These are phyloP conservation scores for Cervus canadensis DNA, from an alignment of 2,113 vertebrate genomes.

Conservation along the genomic window DNA sequence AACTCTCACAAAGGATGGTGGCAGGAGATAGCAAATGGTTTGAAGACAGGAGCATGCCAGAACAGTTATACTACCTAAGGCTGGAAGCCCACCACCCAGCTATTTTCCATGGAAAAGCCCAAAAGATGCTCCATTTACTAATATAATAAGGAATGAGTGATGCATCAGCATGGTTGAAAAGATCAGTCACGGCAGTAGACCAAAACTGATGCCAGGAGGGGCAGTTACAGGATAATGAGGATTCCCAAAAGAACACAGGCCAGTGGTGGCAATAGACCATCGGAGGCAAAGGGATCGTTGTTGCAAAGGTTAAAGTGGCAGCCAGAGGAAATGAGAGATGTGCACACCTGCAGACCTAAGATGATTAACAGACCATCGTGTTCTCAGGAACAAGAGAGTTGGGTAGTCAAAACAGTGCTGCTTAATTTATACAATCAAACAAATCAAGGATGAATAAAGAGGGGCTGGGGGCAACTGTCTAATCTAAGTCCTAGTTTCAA, in stretches of 20 bases:
- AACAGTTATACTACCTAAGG: background rate
- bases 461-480: background rate
- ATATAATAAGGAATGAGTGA: background rate
- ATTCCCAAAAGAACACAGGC: background rate
- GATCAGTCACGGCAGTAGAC: too few relatives aligned
- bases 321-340: background rate
- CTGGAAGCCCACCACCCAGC: background rate
- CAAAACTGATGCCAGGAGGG: background rate
- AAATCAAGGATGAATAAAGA: background rate
- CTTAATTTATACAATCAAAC: background rate
- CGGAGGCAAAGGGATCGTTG: background rate
- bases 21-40: background rate
- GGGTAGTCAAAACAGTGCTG: background rate
- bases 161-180: background rate
- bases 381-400: background rate
- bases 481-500: background rate
- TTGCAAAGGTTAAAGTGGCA: background rate
- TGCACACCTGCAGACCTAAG: background rate
- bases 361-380: background rate
- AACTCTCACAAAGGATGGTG: background rate
- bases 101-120: background rate
- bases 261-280: background rate
- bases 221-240: background rate
- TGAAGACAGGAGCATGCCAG: background rate
- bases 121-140: background rate